phyloP scores from a whole-genome alignment of 1,140 invertebrate species.

The Cherax destructor region DNA sequence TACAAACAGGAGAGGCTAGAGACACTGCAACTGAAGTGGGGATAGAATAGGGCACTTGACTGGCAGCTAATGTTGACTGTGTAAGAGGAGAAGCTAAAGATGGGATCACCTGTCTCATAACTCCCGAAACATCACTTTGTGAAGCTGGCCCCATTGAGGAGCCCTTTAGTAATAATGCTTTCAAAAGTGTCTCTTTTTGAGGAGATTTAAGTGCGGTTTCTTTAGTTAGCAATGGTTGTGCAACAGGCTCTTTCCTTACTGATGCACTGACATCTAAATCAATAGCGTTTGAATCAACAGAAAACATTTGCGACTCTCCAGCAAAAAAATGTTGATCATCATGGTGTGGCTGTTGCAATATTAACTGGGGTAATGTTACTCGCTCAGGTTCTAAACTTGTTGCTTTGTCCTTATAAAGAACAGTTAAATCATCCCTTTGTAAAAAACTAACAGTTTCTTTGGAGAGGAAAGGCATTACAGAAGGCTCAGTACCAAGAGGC shows the following conservation, averaged over 20 bases:
- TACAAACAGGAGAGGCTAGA: constrained; percentile 40
- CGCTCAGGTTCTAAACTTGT: constrained; percentile 29
- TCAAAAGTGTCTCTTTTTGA: constrained; percentile 54
- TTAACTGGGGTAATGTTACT: constrained; percentile 37
- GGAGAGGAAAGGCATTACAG: constrained; percentile 68
- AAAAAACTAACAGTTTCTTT: constrained; percentile 66
- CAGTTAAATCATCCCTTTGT: constrained; percentile 60
- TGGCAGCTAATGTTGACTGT: constrained; percentile 5
- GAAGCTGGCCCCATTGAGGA: constrained; percentile 17
- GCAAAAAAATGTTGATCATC: constrained; percentile 35
- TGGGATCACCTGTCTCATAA: constrained; percentile 47
- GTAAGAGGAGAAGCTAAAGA: constrained; percentile 17
- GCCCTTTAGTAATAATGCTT: constrained; percentile 51
- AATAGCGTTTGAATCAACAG: neutral
- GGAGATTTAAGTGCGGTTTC: constrained; percentile 51
- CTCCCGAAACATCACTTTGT: constrained; percentile 27
- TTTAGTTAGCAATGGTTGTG: constrained; percentile 32
- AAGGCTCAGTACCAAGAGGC: constrained; percentile 46
- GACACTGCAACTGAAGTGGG: constrained; percentile 39
- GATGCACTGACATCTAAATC: constrained; percentile 27
- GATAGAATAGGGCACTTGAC: constrained; percentile 27
- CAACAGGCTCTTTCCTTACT: constrained; percentile 22
- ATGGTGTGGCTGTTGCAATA: constrained; percentile 45
- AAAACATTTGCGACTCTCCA: constrained; percentile 9
- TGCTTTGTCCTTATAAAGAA: constrained; percentile 49